phyloP scores from a whole-genome alignment of 2,888 invertebrate species.

The Aporophyla lueneburgensis region DNA sequence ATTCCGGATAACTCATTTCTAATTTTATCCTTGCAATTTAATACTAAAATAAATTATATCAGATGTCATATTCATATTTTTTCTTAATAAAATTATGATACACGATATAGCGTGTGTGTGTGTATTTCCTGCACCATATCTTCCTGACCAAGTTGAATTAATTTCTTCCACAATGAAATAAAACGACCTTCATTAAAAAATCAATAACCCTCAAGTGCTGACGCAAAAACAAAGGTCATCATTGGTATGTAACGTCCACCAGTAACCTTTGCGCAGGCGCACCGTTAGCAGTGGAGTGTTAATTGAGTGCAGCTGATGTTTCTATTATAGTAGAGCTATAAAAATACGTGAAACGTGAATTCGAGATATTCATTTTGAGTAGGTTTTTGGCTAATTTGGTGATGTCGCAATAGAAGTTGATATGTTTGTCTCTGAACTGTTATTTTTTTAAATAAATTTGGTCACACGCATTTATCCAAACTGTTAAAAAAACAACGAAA shows the following conservation, averaged over 20 bases:
- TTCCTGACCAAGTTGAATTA: constrained; percentile 4
- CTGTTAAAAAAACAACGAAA: not conserved
- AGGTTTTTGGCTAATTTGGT: not conserved
- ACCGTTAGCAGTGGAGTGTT: constrained; percentile 44
- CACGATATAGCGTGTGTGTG: not conserved
- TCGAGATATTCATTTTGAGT: not conserved
- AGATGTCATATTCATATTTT: not conserved
- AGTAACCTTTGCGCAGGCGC: constrained; percentile 76
- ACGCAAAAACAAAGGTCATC: constrained; percentile 74
- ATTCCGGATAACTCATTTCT: too few relatives aligned
- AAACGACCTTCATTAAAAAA: constrained; percentile 55
- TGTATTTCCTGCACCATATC: constrained; percentile 7
- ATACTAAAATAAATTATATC: not conserved
- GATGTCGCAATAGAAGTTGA: not conserved
- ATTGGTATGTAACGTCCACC: constrained; percentile 78
- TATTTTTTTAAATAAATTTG: not conserved
- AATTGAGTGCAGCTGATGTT: constrained; percentile 54
- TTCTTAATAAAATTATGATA: not conserved
- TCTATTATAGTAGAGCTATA: constrained; percentile 22
- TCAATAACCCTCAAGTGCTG: constrained; percentile 46
- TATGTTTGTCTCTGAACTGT: too few relatives aligned
- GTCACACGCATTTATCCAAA: not conserved
- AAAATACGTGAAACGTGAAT: not conserved
- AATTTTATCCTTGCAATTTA: not conserved
- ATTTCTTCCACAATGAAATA: constrained; percentile 13